phyloP scores from a whole-genome alignment of 2,888 invertebrate species.

The Epinotia brunnichana region DNA sequence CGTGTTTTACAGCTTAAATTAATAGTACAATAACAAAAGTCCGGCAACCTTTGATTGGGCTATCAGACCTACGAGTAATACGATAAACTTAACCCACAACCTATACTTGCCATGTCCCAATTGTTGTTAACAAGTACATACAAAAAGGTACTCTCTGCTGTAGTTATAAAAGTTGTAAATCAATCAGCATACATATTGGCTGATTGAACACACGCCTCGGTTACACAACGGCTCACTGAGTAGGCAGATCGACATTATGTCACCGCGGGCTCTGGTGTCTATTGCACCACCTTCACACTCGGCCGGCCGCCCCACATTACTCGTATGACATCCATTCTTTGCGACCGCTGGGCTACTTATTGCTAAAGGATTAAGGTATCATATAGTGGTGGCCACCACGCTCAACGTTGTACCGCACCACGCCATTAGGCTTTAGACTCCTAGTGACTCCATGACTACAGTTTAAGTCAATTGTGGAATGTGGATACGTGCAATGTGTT shows the following conservation, averaged over 20 bases:
- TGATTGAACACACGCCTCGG: constrained; percentile 23
- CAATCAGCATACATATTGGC: not conserved
- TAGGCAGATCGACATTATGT: constrained; percentile 43
- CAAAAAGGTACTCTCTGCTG: not conserved
- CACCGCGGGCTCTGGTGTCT: constrained; percentile 29
- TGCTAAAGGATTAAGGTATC: not conserved
- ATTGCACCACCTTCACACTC: constrained; percentile 27
- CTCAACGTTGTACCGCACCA: not conserved
- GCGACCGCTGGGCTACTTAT: constrained; percentile 14
- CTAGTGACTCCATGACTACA: not conserved
- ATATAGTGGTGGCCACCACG: not conserved
- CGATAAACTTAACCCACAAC: constrained; percentile 36
- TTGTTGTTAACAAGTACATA: not conserved
- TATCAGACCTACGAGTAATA: not conserved
- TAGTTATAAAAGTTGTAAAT: constrained; percentile 3
- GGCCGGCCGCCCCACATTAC: constrained; percentile 33
- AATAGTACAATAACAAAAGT: not conserved
- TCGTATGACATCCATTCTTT: constrained; percentile 26
- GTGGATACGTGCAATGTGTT: not conserved
- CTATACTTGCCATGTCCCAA: not conserved
- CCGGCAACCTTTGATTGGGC: not conserved
- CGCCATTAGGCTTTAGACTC: constrained; percentile 4
- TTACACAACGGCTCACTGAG: constrained; percentile 19
- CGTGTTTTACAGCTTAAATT: not conserved
- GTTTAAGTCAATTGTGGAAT: constrained; percentile 3